These are phyloP conservation scores for Lasioglossum morio DNA, from an alignment of 2,888 invertebrate genomes.

Conservation along the genomic window DNA sequence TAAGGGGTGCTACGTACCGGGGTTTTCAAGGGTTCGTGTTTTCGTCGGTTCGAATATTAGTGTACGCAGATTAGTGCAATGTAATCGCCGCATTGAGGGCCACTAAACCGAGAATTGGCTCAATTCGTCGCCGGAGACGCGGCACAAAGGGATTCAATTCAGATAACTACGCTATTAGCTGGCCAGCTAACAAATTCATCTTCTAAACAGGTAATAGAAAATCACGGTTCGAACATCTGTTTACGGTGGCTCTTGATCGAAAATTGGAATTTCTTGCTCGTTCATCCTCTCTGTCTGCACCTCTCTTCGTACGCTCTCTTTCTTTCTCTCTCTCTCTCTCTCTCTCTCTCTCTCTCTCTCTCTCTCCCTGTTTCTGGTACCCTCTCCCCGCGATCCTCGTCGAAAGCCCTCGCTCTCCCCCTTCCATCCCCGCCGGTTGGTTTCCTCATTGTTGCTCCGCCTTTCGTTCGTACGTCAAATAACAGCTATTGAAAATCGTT, in stretches of 20 bases:
- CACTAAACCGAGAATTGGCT: conserved; percentile 14
- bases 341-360: not conserved
- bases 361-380: not conserved
- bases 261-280: conserved; percentile 4
- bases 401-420: not conserved
- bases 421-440: not conserved
- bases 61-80: not conserved
- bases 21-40: not conserved
- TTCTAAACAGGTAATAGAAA: not conserved
- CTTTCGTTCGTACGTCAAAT: conserved; percentile 73
- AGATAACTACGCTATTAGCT: not conserved
- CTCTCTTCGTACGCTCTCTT: not conserved
- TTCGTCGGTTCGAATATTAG: not conserved
- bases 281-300: not conserved
- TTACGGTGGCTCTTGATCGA: not conserved
- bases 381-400: not conserved
- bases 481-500: conserved; percentile 83
- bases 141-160: not conserved
- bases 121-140: not conserved
- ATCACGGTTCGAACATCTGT: not conserved
- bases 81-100: not conserved
- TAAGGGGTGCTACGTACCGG: not conserved
- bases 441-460: conserved; percentile 45
- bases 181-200: not conserved
- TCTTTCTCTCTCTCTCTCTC: not conserved